Percentiles rank a stretch among this genome's conserved stretches.
Conservation (phyloP, 1,140 invertebrate genomes). For the Ectropis grisescens region DNA sequence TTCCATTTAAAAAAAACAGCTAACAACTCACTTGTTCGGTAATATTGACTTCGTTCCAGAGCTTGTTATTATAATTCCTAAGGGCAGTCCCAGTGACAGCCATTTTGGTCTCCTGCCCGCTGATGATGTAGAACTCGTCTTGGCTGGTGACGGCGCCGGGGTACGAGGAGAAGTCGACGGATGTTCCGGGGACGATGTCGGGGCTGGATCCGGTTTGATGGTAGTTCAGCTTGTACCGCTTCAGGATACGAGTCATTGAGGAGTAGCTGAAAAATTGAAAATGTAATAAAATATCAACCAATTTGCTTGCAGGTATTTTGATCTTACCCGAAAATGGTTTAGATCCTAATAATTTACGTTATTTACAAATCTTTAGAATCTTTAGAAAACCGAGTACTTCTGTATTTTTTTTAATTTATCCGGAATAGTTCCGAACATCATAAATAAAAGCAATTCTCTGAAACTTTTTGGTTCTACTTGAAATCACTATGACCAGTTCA, state of each 20-base stretch:
- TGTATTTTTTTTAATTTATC: too few relatives aligned
- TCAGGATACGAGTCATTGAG: slow-evolving; percentile 90
- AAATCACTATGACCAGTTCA: too few relatives aligned
- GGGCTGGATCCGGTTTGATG: slow-evolving; percentile 72
- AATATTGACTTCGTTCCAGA: slow-evolving; percentile 69
- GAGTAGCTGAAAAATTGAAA: slow-evolving; percentile 75
- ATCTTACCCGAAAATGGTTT: too few relatives aligned
- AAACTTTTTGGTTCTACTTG: too few relatives aligned
- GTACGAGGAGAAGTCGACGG: slow-evolving; percentile 88
- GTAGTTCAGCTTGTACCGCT: slow-evolving; percentile 89
- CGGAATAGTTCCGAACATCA: too few relatives aligned
- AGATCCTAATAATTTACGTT: too few relatives aligned
- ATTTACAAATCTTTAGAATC: too few relatives aligned
- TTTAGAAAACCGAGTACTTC: too few relatives aligned
- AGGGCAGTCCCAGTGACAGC: slow-evolving; percentile 73
- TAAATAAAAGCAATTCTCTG: too few relatives aligned
- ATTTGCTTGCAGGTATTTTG: too few relatives aligned
- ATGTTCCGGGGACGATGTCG: slow-evolving; percentile 75
- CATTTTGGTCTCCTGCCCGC: slow-evolving; percentile 67
- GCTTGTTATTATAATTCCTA: slow-evolving; percentile 67
- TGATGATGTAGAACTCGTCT: slow-evolving; percentile 87
- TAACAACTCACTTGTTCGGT: slow-evolving; percentile 53
- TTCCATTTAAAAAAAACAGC: too few relatives aligned
- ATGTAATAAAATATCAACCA: too few relatives aligned
- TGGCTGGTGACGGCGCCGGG: slow-evolving; percentile 88